Conservation (phyloP, 2,797 vertebrate species). For the Muscicapa striata region DNA sequence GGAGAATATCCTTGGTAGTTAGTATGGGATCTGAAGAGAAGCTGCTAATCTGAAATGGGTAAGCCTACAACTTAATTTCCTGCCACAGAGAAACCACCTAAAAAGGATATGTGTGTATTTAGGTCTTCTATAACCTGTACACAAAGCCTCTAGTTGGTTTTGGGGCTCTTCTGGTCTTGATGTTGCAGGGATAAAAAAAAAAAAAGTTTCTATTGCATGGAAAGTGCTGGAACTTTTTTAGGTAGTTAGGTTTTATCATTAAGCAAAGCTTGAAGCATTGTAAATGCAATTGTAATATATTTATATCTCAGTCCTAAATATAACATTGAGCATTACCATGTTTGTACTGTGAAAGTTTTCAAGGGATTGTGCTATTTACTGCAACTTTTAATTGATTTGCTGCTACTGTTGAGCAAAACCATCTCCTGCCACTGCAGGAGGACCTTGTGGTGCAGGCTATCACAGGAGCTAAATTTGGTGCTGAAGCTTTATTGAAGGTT, state of each 20-base stretch:
- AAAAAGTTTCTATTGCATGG: neutral
- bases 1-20: neutral
- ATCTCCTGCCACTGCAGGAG: constrained; percentile 5
- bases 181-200: neutral
- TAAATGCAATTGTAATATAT: neutral
- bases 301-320: neutral
- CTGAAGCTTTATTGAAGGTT: constrained; percentile 35
- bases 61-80: neutral
- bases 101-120: neutral
- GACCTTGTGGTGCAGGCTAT: neutral
- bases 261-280: neutral
- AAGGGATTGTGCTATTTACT: constrained; percentile 16
- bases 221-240: neutral
- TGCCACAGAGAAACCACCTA: neutral
- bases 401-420: neutral
- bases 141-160: neutral
- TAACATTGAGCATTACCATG: neutral
- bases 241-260: neutral
- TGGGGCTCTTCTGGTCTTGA: neutral
- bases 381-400: constrained; percentile 54
- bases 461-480: constrained; percentile 12
- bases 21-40: neutral
- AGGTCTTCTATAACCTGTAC: neutral
- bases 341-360: neutral
- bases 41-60: neutral